Base-by-base conservation (phyloP, 2,888 invertebrate genomes). In the Agrenia bidenticulata region DNA sequence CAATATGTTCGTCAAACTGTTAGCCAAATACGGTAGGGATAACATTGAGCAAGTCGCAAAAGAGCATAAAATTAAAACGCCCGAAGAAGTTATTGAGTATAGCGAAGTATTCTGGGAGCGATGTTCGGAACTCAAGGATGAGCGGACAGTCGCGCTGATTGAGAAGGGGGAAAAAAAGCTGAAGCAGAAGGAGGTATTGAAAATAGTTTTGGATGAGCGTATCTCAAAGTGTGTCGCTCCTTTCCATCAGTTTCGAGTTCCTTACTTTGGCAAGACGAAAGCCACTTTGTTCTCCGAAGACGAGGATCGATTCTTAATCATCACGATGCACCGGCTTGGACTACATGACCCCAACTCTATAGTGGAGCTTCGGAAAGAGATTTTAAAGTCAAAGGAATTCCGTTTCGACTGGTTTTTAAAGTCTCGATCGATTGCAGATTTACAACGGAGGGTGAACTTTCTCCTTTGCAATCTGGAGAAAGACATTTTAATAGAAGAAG, bases 81-180 rank as follows among this genome's bases (percentile, higher is more conserved):
- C 49, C n/a, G 64, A 66, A 49, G 69, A 69, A 15, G 66, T 69
- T 11, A 53, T 62, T 1, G 41, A 37, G 1, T 69, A 64, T 37
- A 54, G 50, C 50, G 56, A 66, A 55, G 64, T 66, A 15, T 69
- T 69, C 50, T 53, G 55, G 51, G 9, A 53, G n/a, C 54, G 62
- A 23, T 67, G 63, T 37, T 61, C 60, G 13, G 69, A 69, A 42
- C 39, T 69, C 2, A 13, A 13, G 17, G 50, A 67, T 19, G 66
- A 69, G 11, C 5, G 21, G 21, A 41, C 21, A 2, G 13, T 41
- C 2, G 21, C 21, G 13, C 39, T 32, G 24, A 57, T 57, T 21
- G 23, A 5, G 41, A 39, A 41, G 39, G 23, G 26, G 5, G 57
- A 57, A 41, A 21, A 55, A 15, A 45, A 45, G 19, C 45, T 45